Conservation (phyloP, 37 sponge, comb jelly and placozoan genomes). For the Chondrilla cf. caribensis region DNA sequence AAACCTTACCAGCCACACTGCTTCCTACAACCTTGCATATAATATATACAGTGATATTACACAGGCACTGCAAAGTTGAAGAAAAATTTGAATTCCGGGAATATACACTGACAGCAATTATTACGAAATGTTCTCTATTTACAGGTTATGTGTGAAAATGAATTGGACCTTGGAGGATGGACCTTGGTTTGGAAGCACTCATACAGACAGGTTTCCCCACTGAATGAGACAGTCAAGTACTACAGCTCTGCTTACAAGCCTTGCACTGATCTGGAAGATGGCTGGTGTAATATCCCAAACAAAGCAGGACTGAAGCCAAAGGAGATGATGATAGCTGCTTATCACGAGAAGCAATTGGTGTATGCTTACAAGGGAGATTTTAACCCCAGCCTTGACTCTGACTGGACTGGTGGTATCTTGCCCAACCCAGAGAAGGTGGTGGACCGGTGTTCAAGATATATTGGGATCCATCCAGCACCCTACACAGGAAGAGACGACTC, state of each 20-base stretch:
- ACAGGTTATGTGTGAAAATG: conserved; percentile 11
- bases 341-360: not conserved
- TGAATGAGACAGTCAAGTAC: conserved; percentile 5
- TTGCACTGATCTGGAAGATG: conserved; percentile 6
- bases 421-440: not conserved
- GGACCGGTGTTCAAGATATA: not conserved
- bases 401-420: conserved; percentile 23
- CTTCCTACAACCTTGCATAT: too few species aligned
- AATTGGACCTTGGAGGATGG: conserved; percentile 16
- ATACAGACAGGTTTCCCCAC: not conserved
- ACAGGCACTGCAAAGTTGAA: too few species aligned
- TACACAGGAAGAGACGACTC: not conserved
- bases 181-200: conserved; percentile 34
- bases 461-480: not conserved
- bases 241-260: conserved; percentile 7
- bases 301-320: conserved; percentile 15
- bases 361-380: conserved; percentile 24
- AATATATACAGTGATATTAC: too few species aligned
- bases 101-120: too few species aligned
- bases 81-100: too few species aligned
- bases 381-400: conserved; percentile 11
- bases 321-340: conserved; percentile 24
- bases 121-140: not conserved
- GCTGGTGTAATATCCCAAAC: conserved; percentile 31
- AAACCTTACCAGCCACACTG: too few species aligned